Base-by-base conservation (phyloP, 2,113 vertebrate genomes). In the Pomatostomus ruficeps region DNA sequence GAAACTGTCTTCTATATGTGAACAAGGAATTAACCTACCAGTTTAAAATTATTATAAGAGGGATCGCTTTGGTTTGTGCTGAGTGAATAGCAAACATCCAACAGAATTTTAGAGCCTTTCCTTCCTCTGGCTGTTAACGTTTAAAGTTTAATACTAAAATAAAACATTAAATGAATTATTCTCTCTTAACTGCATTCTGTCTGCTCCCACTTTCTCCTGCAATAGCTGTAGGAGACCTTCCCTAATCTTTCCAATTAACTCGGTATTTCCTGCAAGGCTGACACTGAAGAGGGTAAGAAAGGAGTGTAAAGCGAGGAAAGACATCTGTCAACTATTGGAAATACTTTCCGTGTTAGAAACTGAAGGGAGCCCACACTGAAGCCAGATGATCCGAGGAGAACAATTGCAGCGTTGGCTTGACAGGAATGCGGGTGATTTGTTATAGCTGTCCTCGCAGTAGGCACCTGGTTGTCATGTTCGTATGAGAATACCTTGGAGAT, bases 231-330 rank as follows among this genome's bases (percentile, higher is more conserved):
- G 93, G 96, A 98, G 92, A 94, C 96, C 83, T 96, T 97, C 91
- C 89, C 91, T 97, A 97, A 98, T 98, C 96, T 97, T 92, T 95
- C 80, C 95, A 97, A 98, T 98, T 97, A 97, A 92, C 91, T 93
- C 46, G 96, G 96, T 89, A 98, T 98, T 98, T 98, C 98, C 97
- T 97, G 97, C 93, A 75, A 54, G 68, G 93, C 96, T 92, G 59
- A 90, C 95, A 40, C 89, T 48, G 92, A 95, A 91, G 92, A 90
- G 95, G 81, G 88, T 83, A 95, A 94, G 92, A 38, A 93, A 93
- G 85, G 96, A 95, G 95, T 77, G 90, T 29, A 94, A 92, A 91
- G 95, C 54, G 93, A 96, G 95, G 93, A 96, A 96, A 94, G 95
- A 97, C 96, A 97, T 97, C 97, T 97, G 97, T 95, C 96, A 97